phyloP scores from a whole-genome alignment of 2,113 vertebrate genomes.

The Pandion haliaetus region DNA sequence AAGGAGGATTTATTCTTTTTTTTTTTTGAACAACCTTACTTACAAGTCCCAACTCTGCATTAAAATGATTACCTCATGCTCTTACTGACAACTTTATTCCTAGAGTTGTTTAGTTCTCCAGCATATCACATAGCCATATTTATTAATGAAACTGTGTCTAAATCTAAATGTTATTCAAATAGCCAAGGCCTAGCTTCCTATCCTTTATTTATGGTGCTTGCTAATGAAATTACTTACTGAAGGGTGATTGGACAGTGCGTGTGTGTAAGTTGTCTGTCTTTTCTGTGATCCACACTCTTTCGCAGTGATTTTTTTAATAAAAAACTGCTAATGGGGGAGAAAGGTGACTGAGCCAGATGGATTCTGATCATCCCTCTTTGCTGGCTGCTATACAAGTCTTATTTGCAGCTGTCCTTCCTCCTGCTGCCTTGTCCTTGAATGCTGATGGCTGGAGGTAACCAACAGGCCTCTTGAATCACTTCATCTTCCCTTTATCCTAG shows the following conservation, averaged over 20 bases:
- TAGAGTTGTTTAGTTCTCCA: background rate
- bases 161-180: background rate
- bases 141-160: background rate
- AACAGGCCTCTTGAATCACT: background rate
- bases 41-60: background rate
- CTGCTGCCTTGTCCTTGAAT: background rate
- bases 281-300: background rate
- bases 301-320: background rate
- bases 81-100: background rate
- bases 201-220: background rate
- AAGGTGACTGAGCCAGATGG: background rate
- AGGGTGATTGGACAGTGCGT: background rate
- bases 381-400: background rate
- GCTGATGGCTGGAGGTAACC: background rate
- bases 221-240: background rate
- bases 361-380: background rate
- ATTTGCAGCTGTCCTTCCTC: background rate
- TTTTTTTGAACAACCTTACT: background rate
- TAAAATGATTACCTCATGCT: background rate
- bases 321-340: background rate
- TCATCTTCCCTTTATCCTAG: background rate
- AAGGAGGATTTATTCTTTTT: background rate
- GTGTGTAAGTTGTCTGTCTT: background rate
- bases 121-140: background rate
- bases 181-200: background rate